Evolutionary conservation across 2,888 invertebrate species (phyloP).

Genomic region (Proisotoma minuta): DNA sequence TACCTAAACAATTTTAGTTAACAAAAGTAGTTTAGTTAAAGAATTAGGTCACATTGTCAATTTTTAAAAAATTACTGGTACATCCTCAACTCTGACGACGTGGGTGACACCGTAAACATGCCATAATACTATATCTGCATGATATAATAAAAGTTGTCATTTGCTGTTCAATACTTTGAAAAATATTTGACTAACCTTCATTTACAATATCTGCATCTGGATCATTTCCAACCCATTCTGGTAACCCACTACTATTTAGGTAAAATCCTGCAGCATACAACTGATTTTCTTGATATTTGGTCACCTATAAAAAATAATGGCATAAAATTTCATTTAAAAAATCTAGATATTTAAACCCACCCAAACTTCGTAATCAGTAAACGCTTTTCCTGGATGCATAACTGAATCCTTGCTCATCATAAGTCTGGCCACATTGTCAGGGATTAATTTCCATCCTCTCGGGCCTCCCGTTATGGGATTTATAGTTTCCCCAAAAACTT

Average conservation of each 20-base stretch:
- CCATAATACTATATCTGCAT: constrained; percentile 33
- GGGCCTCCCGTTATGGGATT: background rate
- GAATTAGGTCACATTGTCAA: too few relatives aligned
- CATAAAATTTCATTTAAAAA: too few relatives aligned
- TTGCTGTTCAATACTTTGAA: too few relatives aligned
- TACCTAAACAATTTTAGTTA: background rate
- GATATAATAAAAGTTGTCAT: too few relatives aligned
- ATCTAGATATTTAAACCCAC: too few relatives aligned
- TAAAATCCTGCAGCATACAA: constrained; percentile 33
- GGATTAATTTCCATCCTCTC: background rate
- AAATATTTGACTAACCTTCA: too few relatives aligned
- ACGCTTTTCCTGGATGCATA: background rate
- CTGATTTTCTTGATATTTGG: constrained; percentile 29
- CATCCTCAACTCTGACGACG: constrained; percentile 27
- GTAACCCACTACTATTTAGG: constrained; percentile 27
- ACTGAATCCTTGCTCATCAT: background rate
- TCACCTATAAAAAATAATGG: too few relatives aligned
- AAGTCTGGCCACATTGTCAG: background rate
- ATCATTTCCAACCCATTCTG: constrained; percentile 24
- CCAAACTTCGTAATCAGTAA: background rate
- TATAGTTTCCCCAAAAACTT: background rate
- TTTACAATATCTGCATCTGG: constrained; percentile 17
- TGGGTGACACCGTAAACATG: constrained; percentile 23
- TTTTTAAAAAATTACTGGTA: constrained; percentile 14
- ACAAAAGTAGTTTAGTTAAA: too few relatives aligned